Conservation (phyloP, 2,888 invertebrate genomes). For the Coremacera marginata region DNA sequence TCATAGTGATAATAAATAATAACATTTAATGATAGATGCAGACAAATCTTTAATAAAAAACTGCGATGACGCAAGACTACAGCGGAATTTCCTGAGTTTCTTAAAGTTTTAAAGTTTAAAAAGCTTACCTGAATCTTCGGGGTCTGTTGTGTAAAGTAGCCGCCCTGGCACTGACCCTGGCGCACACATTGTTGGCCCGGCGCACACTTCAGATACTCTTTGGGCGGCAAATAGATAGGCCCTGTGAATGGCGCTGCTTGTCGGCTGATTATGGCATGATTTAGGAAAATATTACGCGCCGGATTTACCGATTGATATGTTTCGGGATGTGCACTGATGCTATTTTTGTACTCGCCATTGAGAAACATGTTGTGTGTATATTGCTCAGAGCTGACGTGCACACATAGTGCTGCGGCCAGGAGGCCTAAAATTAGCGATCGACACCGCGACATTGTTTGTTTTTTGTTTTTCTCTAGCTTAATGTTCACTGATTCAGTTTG, state of each 20-base stretch:
- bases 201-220: constrained; percentile 59
- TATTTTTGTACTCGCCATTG: constrained; percentile 64
- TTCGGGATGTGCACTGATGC: constrained; percentile 55
- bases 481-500: background rate
- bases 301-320: constrained; percentile 55
- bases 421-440: constrained; percentile 51
- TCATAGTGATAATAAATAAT: too few species aligned
- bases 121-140: constrained; percentile 62
- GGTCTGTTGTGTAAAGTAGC: constrained; percentile 57
- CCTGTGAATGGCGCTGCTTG: constrained; percentile 64
- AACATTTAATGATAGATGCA: too few species aligned
- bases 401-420: constrained; percentile 49
- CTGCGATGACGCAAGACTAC: too few species aligned
- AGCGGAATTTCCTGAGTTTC: too few species aligned
- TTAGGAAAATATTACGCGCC: constrained; percentile 60
- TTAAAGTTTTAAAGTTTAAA: background rate
- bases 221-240: constrained; percentile 63
- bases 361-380: constrained; percentile 64
- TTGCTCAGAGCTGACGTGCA: constrained; percentile 48
- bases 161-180: constrained; percentile 59
- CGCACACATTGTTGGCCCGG: constrained; percentile 62
- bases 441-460: constrained; percentile 53
- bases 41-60: too few species aligned
- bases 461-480: background rate
- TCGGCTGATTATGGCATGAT: constrained; percentile 64